A percentile compares a stretch with the other conserved stretches of the same genome.
phyloP scores from a whole-genome alignment of 2,797 vertebrate genomes.

The Neomorphus geoffroyi region DNA sequence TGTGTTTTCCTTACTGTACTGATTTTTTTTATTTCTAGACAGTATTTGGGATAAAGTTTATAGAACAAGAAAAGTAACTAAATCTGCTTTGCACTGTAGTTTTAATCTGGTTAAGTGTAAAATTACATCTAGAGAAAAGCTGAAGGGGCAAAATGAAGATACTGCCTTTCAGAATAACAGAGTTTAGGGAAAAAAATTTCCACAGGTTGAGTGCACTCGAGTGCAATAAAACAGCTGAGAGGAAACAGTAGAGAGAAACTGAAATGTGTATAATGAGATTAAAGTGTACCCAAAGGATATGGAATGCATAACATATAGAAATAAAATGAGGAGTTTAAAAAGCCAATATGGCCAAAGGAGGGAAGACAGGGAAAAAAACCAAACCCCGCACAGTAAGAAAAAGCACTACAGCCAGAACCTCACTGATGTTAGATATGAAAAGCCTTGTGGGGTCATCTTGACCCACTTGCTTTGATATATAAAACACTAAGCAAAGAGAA shows the following conservation, averaged over 20 bases:
- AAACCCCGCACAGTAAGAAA: not conserved
- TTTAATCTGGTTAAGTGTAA: slow-evolving; percentile 51
- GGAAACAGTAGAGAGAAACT: slow-evolving; percentile 38
- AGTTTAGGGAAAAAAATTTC: not conserved
- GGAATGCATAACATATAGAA: slow-evolving; percentile 21
- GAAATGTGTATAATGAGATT: slow-evolving; percentile 51
- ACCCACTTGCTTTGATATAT: not conserved
- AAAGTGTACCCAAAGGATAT: slow-evolving; percentile 56
- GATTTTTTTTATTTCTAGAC: not conserved
- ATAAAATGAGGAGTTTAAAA: not conserved
- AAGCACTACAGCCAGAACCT: not conserved
- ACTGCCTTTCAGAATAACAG: not conserved
- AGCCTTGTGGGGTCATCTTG: not conserved
- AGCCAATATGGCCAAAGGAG: not conserved
- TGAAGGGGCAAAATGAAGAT: slow-evolving; percentile 11
- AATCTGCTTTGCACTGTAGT: slow-evolving; percentile 20
- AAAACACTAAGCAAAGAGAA: not conserved
- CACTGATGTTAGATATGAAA: not conserved
- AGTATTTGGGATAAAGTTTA: not conserved
- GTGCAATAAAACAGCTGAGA: slow-evolving; percentile 31
- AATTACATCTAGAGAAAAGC: slow-evolving; percentile 17
- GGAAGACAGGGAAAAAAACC: not conserved
- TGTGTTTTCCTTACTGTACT: not conserved
- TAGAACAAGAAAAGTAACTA: not conserved
- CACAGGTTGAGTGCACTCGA: slow-evolving; percentile 21